A percentile compares a stretch with the other conserved stretches of the same genome.
phyloP scores from a whole-genome alignment of 2,888 invertebrate genomes.

The Eumerus sabulonum region DNA sequence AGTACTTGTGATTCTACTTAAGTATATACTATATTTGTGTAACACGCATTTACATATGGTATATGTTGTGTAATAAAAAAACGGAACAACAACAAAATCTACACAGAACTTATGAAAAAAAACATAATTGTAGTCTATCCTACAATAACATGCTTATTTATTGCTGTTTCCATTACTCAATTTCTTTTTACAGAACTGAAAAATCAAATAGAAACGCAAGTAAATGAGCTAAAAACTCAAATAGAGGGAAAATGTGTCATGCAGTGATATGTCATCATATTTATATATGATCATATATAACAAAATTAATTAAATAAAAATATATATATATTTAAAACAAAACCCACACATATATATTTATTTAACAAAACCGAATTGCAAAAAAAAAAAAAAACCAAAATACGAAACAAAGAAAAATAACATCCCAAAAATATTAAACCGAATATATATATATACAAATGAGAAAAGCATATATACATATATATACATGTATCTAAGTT shows the following conservation, averaged over 20 bases:
- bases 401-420: slow-evolving; percentile 10
- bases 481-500: slow-evolving; percentile 50
- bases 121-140: slow-evolving; percentile 77
- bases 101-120: slow-evolving; percentile 69
- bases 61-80: slow-evolving; percentile 61
- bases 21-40: slow-evolving; percentile 51
- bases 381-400: too few relatives aligned
- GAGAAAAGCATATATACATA: slow-evolving; percentile 44
- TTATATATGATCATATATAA: slow-evolving; percentile 70
- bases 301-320: slow-evolving; percentile 65
- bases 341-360: slow-evolving; percentile 68
- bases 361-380: slow-evolving; percentile 42
- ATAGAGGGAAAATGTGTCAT: slow-evolving; percentile 97
- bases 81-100: slow-evolving; percentile 37
- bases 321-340: slow-evolving; percentile 57
- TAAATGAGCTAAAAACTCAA: slow-evolving; percentile 97
- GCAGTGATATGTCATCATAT: slow-evolving; percentile 87
- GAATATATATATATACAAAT: slow-evolving; percentile 58
- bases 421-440: slow-evolving; percentile 28
- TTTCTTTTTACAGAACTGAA: slow-evolving; percentile 91
- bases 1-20: slow-evolving; percentile 50
- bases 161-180: slow-evolving; percentile 79
- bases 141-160: slow-evolving; percentile 79
- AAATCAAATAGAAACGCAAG: slow-evolving; percentile 98
- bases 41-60: too few relatives aligned